Conservation (phyloP, 2,888 invertebrate genomes). For the Auanema sp. region DNA sequence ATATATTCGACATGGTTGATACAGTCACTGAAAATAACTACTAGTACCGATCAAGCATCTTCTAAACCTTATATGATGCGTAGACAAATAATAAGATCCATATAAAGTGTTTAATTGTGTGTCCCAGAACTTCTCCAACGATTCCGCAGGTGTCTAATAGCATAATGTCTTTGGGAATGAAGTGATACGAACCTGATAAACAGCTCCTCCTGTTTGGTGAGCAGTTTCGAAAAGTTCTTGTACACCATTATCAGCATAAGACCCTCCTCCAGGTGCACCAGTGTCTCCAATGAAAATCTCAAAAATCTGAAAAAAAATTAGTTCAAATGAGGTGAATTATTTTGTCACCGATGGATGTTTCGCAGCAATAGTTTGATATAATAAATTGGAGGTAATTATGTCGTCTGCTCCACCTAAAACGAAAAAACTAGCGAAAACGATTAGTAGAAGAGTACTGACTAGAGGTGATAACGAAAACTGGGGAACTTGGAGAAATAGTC, state of each 20-base stretch:
- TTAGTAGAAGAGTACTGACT: not conserved
- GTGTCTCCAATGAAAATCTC: constrained; percentile 41
- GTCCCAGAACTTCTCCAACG: constrained; percentile 18
- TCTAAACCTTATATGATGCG: constrained; percentile 29
- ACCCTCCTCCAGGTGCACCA: constrained; percentile 28
- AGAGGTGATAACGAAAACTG: constrained; percentile 30
- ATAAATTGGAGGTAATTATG: constrained; percentile 4
- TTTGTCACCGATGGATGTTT: constrained; percentile 16
- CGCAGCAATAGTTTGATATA: constrained; percentile 8
- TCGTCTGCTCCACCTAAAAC: constrained; percentile 13
- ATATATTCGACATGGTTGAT: constrained; percentile 38
- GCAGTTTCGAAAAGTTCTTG: constrained; percentile 34
- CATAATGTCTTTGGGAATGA: not conserved
- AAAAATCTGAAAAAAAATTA: constrained; percentile 27
- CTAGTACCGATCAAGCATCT: not conserved
- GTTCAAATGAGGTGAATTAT: too few species aligned
- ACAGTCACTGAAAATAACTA: constrained; percentile 29
- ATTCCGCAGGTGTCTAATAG: not conserved
- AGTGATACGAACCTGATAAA: constrained; percentile 26
- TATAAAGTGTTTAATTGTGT: constrained; percentile 21
- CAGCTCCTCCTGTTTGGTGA: constrained; percentile 41
- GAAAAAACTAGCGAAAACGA: too few species aligned
- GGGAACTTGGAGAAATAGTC: constrained; percentile 22
- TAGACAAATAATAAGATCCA: constrained; percentile 28
- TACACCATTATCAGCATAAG: constrained; percentile 34